Evolutionary conservation across 2,888 invertebrate species (phyloP).

Genomic region (Aphrophora alni): DNA sequence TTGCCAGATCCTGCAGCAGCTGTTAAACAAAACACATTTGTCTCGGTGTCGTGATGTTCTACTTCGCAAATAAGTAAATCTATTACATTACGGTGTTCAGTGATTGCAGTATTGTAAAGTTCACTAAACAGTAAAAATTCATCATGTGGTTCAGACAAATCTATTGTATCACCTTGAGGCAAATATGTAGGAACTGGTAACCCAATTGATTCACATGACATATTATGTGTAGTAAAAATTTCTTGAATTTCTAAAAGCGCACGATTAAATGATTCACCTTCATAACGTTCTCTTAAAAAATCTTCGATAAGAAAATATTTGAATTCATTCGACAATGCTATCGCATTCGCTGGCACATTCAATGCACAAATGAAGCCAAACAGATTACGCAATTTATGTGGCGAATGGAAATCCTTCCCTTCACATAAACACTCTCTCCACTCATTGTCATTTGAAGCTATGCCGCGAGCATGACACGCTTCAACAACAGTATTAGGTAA

Average conservation of each 20-base stretch:
- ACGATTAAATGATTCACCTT: neutral
- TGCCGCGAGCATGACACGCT: neutral
- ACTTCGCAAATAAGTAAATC: neutral
- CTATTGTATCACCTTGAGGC: conserved; percentile 15
- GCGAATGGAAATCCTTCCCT: neutral
- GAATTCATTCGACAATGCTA: conserved; percentile 11
- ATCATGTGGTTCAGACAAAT: neutral
- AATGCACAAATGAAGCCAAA: conserved; percentile 21
- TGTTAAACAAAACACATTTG: conserved; percentile 15
- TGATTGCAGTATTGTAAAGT: conserved; percentile 6
- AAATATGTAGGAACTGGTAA: neutral
- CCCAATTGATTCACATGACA: conserved; percentile 3
- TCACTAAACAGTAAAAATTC: conserved; percentile 13
- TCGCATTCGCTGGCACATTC: neutral
- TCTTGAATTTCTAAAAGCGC: neutral
- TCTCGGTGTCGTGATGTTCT: neutral
- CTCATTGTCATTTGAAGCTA: conserved; percentile 15
- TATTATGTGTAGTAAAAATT: conserved; percentile 4
- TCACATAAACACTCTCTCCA: conserved; percentile 6
- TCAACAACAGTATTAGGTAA: too few species aligned
- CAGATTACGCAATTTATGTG: neutral
- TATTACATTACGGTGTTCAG: conserved; percentile 3
- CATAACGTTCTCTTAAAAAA: conserved; percentile 3
- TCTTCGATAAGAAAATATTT: neutral
- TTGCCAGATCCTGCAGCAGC: conserved; percentile 15